A percentile compares a stretch with the other conserved stretches of the same genome.
These are phyloP conservation scores for Drosophila koepferae DNA, from an alignment of 2,888 invertebrate species.

Conservation along the genomic window DNA sequence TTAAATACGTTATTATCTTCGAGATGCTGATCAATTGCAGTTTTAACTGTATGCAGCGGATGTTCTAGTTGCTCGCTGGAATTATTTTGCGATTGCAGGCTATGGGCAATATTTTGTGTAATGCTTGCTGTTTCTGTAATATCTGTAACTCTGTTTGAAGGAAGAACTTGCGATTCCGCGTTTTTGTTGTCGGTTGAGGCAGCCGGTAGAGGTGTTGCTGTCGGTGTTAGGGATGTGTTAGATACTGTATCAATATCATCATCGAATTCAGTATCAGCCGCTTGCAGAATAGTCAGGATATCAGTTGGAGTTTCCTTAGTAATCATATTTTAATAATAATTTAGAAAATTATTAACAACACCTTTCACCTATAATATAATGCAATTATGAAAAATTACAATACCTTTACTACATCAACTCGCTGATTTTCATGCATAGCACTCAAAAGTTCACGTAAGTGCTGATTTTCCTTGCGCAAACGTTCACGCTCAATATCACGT, in stretches of 20 bases:
- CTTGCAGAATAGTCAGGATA: slow-evolving; percentile 78
- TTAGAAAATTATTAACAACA: neutral
- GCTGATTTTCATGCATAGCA: slow-evolving; percentile 86
- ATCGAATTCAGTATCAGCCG: slow-evolving; percentile 75
- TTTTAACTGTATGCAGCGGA: slow-evolving; percentile 9
- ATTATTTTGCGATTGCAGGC: slow-evolving; percentile 16
- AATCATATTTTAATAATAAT: neutral
- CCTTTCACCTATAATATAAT: no score
- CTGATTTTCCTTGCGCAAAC: slow-evolving; percentile 90
- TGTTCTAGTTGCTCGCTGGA: slow-evolving; percentile 22
- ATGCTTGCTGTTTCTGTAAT: slow-evolving; percentile 24
- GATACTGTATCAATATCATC: slow-evolving; percentile 79
- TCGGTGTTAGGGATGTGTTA: slow-evolving; percentile 72
- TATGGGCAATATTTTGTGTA: slow-evolving; percentile 20
- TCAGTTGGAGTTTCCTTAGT: slow-evolving; percentile 84
- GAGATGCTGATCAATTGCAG: slow-evolving; percentile 19
- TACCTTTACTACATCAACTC: slow-evolving; percentile 84
- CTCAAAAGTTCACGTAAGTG: slow-evolving; percentile 90
- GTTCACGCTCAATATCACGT: slow-evolving; percentile 91
- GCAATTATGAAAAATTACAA: slow-evolving; percentile 8
- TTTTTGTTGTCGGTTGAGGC: slow-evolving; percentile 21
- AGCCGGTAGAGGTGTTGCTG: slow-evolving; percentile 70
- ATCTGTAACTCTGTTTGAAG: slow-evolving; percentile 12
- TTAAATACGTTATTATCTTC: slow-evolving; percentile 34
- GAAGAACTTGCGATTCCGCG: slow-evolving; percentile 17